These are phyloP conservation scores for Psilopsiagon aurifrons DNA, from an alignment of 2,113 vertebrate species.

Conservation along the genomic window DNA sequence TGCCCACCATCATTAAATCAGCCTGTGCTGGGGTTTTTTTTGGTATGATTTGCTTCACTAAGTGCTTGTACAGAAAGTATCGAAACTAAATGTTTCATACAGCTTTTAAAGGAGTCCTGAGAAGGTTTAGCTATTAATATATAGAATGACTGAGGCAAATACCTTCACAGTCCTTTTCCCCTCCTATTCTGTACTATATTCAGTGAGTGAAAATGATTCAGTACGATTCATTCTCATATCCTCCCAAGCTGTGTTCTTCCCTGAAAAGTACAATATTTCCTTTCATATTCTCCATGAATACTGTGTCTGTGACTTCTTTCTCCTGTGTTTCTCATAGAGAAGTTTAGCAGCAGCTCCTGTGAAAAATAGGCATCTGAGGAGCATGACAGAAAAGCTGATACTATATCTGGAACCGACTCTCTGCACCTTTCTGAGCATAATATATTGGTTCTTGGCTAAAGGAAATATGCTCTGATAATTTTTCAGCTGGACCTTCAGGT, in stretches of 20 bases:
- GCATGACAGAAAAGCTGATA: background rate
- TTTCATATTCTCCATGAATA: background rate
- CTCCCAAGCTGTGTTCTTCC: background rate
- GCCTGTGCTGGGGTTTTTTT: background rate
- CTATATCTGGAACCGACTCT: background rate
- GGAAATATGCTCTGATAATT: background rate
- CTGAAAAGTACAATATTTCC: background rate
- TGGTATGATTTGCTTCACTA: background rate
- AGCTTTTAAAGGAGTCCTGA: background rate
- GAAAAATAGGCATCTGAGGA: background rate
- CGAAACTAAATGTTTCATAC: background rate
- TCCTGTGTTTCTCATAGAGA: background rate
- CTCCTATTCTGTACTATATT: background rate
- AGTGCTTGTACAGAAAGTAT: background rate
- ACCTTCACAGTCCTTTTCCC: background rate
- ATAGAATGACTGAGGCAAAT: background rate
- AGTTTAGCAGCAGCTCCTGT: background rate
- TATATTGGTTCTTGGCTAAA: background rate
- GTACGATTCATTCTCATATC: background rate
- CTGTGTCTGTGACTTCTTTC: background rate
- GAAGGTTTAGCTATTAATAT: background rate
- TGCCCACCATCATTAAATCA: background rate
- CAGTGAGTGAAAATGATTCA: background rate
- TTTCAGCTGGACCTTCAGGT: background rate
- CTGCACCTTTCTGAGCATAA: background rate